Evolutionary conservation across 2,888 invertebrate species (phyloP), one percentile per base, ranked within the genome.

Genomic region (Drosophila macrothrix): DNA sequence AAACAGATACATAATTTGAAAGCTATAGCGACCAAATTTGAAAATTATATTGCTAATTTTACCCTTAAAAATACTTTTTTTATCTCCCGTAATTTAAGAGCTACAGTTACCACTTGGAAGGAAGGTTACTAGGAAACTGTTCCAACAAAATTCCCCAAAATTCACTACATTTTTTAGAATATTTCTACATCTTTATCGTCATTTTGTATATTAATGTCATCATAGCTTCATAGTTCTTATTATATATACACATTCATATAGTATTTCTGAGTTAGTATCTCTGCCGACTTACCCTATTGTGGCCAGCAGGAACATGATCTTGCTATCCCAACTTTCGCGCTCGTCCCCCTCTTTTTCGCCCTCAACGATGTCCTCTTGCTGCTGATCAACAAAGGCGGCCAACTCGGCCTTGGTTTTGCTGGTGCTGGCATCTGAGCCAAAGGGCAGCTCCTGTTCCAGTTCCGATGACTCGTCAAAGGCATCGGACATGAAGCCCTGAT

Each of bases 281-380:
- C 2, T 25, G 25, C 4, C 16, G 39, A 76, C 83, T 79, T 76
- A 93, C 66, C 98, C 98, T 49, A 98, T 97, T n/a, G 98, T 98
- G 0, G 98, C 98, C 82, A 98, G 93, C 25, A 98, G 94, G 92
- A 98, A 98, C 59, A 98, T 98, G 67, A 98, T 94, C 93, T 98
- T 98, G 93, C 96, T 97, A 93, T 98, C 98, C 98, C 98, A 98
- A 55, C 97, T 97, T 93, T 98, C 98, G 52, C 98, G 94, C 83
- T 97, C 97, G 46, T 95, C 95, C 3, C 92, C 92, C 80, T 96
- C 97, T 12, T 94, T 95, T 28, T 95, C 96, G 91, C 96, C 96
- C 3, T 96, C 96, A 75, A 95, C 95, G 76, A 96, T 95, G 62
- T 93, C 93, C 69, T 90, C 91, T 61, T 62, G 83, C 62, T 62